A percentile compares a stretch with the other conserved stretches of the same genome.
phyloP scores from a whole-genome alignment of 2,797 vertebrate genomes.

The Tolypeutes matacus region DNA sequence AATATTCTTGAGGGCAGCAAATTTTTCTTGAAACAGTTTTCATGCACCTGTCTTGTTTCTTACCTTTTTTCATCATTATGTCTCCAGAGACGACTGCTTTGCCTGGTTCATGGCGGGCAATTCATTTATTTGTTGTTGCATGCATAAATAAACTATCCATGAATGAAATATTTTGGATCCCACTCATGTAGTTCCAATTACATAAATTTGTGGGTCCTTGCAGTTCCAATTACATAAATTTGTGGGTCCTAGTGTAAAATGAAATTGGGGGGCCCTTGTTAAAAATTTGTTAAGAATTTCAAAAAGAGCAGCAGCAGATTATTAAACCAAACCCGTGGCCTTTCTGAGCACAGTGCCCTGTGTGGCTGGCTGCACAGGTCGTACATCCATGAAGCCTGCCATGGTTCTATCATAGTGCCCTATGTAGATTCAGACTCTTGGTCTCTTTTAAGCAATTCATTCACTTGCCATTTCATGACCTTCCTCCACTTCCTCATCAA shows the following conservation, averaged over 20 bases:
- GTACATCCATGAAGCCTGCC: background rate
- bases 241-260: background rate
- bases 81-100: background rate
- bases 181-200: background rate
- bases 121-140: conserved; percentile 36
- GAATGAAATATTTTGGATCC: background rate
- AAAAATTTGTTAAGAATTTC: conserved; percentile 29
- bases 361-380: background rate
- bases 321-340: background rate
- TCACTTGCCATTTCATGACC: conserved; percentile 27
- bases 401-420: background rate
- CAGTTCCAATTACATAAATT: background rate
- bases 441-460: background rate
- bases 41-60: background rate
- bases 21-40: background rate
- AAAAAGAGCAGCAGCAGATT: background rate
- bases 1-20: conserved; percentile 18
- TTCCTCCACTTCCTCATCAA: conserved; percentile 30
- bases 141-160: background rate
- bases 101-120: background rate
- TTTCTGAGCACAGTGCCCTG: background rate
- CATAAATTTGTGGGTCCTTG: background rate
- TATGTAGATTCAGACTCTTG: background rate
- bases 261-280: background rate
- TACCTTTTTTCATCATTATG: background rate